Conservation (phyloP, 2,797 vertebrate species). For the Nyctalus aviator region DNA sequence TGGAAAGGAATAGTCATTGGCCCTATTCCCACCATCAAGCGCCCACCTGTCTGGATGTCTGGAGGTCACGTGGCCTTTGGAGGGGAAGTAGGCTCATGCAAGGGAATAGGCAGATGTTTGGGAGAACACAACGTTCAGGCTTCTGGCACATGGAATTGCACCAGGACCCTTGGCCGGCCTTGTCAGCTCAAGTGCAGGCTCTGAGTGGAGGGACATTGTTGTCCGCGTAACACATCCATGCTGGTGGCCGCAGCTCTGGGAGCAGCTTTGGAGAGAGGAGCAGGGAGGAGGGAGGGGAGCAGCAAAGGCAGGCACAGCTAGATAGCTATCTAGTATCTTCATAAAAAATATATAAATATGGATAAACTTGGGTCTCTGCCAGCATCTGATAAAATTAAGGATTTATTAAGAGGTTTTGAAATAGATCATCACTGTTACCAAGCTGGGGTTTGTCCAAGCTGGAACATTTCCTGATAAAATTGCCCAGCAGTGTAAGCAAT, state of each 20-base stretch:
- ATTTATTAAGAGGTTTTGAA: constrained; percentile 48
- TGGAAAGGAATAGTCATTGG: not conserved
- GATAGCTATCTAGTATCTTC: not conserved
- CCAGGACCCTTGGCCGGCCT: too few relatives aligned
- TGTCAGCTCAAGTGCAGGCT: not conserved
- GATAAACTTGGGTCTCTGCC: not conserved
- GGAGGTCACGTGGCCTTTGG: not conserved
- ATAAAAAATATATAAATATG: not conserved
- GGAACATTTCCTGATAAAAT: not conserved
- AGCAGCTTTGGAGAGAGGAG: not conserved
- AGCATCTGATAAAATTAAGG: constrained; percentile 40
- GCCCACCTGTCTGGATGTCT: not conserved
- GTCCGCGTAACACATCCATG: not conserved
- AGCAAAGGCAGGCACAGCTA: not conserved
- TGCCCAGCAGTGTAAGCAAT: not conserved
- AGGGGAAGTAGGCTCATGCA: not conserved
- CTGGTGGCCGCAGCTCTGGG: not conserved
- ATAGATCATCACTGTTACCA: not conserved
- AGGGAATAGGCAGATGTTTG: not conserved
- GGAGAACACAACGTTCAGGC: not conserved
- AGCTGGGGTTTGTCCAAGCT: not conserved
- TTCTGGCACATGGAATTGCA: not conserved
- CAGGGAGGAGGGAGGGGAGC: too few relatives aligned
- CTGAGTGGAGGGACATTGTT: not conserved
- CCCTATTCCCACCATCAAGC: not conserved